Conservation (phyloP, 2,797 vertebrate species). For the Australoheros facetus region DNA sequence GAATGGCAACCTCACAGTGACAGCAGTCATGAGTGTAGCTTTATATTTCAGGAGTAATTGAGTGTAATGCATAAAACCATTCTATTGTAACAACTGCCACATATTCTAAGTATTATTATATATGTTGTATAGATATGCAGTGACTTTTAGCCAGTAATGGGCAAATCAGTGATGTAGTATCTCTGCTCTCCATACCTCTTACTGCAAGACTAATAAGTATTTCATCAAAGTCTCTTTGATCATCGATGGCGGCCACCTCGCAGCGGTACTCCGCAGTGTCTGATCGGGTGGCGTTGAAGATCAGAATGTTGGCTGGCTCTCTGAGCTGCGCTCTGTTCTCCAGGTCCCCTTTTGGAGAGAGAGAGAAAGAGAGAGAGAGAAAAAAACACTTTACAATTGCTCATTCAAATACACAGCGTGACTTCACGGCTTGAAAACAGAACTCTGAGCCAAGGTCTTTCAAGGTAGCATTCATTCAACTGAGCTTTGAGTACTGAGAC, state of each 20-base stretch:
- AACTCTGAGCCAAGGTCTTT: conserved; percentile 53
- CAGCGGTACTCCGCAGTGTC: conserved; percentile 97
- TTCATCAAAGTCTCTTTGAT: conserved; percentile 93
- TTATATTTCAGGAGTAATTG: background rate
- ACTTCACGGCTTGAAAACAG: conserved; percentile 60
- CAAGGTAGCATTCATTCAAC: conserved; percentile 58
- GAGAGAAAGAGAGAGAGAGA: conserved; percentile 1
- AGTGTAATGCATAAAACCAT: background rate
- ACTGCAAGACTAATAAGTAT: conserved; percentile 93
- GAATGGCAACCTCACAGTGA: background rate
- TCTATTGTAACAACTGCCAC: background rate
- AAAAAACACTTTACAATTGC: conserved; percentile 62
- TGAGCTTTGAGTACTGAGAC: conserved; percentile 30
- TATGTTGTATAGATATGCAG: background rate
- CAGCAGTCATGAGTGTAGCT: background rate
- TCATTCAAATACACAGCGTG: conserved; percentile 68
- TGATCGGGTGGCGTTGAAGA: conserved; percentile 89
- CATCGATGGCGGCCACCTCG: conserved; percentile 92
- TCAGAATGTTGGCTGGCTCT: conserved; percentile 91
- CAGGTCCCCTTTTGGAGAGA: conserved; percentile 86
- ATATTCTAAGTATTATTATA: background rate
- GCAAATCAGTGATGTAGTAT: background rate
- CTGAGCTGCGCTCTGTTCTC: conserved; percentile 87
- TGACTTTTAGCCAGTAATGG: background rate
- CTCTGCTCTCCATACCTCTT: conserved; percentile 82